phyloP scores from a whole-genome alignment of 2,797 vertebrate genomes.

The Macropus fuliginosus region DNA sequence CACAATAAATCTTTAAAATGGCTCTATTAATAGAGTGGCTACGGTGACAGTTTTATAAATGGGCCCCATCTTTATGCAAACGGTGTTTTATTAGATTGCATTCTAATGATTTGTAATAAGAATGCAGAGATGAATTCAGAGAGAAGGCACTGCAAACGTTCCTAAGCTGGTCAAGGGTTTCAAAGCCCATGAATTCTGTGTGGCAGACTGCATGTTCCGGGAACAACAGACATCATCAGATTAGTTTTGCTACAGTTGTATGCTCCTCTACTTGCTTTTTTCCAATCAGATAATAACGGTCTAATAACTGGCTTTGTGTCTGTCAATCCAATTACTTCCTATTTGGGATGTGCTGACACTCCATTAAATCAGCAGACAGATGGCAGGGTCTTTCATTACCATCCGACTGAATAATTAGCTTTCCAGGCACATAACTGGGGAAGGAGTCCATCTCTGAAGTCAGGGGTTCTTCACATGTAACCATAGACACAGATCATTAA shows the following conservation, averaged over 20 bases:
- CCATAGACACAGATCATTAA: slow-evolving; percentile 54
- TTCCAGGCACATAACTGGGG: slow-evolving; percentile 23
- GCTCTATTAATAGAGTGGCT: slow-evolving; percentile 84
- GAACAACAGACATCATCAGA: slow-evolving; percentile 71
- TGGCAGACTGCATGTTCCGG: slow-evolving; percentile 13
- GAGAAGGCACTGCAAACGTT: slow-evolving; percentile 53
- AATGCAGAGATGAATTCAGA: slow-evolving; percentile 72
- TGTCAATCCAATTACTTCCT: slow-evolving; percentile 83
- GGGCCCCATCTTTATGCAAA: slow-evolving; percentile 83
- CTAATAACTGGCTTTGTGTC: slow-evolving; percentile 82
- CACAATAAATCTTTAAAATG: slow-evolving; percentile 85
- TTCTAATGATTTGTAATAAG: slow-evolving; percentile 69
- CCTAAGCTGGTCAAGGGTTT: slow-evolving; percentile 44
- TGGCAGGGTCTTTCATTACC: slow-evolving; percentile 79
- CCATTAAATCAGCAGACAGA: slow-evolving; percentile 81
- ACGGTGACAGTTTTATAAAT: slow-evolving; percentile 85
- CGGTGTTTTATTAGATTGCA: slow-evolving; percentile 77
- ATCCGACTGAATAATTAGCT: slow-evolving; percentile 71
- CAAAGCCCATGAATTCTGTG: slow-evolving; percentile 31
- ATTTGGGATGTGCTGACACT: slow-evolving; percentile 81
- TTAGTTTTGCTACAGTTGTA: slow-evolving; percentile 78
- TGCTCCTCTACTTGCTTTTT: slow-evolving; percentile 77
- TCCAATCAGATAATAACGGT: slow-evolving; percentile 80
- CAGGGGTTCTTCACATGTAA: slow-evolving; percentile 67
- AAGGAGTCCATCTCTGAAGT: slow-evolving; percentile 61